Conservation (phyloP, 2,888 invertebrate species). For the Leptopilina syphax region DNA sequence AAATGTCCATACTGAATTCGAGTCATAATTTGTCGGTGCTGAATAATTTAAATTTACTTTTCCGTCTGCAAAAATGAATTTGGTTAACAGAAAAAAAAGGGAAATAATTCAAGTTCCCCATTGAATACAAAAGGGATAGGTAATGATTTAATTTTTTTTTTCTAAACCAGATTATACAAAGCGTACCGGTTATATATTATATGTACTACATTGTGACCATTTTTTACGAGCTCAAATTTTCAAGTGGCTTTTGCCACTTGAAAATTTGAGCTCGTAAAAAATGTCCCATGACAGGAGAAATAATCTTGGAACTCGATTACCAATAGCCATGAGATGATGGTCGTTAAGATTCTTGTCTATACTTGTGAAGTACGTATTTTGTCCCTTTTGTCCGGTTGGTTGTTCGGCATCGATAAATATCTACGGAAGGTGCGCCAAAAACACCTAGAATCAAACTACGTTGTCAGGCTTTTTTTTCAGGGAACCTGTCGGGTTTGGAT, state of each 20-base stretch:
- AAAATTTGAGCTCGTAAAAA: slow-evolving; percentile 56
- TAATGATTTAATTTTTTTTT: too few species aligned
- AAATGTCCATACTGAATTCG: slow-evolving; percentile 20
- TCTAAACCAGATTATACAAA: slow-evolving; percentile 33
- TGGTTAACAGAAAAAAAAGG: background rate
- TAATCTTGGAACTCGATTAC: slow-evolving; percentile 58
- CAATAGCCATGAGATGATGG: slow-evolving; percentile 58
- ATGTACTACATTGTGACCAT: background rate
- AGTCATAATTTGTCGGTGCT: background rate
- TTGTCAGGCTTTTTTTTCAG: slow-evolving; percentile 47
- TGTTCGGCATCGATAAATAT: slow-evolving; percentile 61
- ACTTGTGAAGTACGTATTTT: slow-evolving; percentile 48
- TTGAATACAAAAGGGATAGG: too few species aligned
- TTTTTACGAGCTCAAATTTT: too few species aligned
- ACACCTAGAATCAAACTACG: slow-evolving; percentile 45
- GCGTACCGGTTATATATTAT: background rate
- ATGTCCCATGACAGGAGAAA: slow-evolving; percentile 47
- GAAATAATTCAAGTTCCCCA: too few species aligned
- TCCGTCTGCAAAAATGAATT: background rate
- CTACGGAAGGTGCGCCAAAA: slow-evolving; percentile 51
- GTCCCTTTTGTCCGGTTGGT: slow-evolving; percentile 55
- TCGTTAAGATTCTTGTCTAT: slow-evolving; percentile 70
- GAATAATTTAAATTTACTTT: slow-evolving; percentile 32
- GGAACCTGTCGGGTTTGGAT: slow-evolving; percentile 48
- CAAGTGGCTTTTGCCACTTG: slow-evolving; percentile 34